Conservation (phyloP, 1,140 invertebrate species). For the Pogonognathellus flavescens region DNA sequence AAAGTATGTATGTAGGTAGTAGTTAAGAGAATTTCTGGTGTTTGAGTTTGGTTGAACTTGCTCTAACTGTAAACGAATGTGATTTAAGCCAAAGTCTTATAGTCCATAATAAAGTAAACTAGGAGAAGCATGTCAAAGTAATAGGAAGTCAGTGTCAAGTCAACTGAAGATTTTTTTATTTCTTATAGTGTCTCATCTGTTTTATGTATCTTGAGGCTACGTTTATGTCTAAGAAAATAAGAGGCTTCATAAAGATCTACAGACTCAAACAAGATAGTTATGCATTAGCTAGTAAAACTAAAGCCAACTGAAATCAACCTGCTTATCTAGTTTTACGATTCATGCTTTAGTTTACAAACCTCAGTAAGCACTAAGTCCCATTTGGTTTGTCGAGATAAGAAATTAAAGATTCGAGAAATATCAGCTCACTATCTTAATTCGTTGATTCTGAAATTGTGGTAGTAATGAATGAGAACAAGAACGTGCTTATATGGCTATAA, state of each 20-base stretch:
- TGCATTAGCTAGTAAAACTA: slow-evolving; percentile 1
- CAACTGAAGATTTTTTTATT: slow-evolving; percentile 28
- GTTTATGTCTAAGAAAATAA: slow-evolving; percentile 3
- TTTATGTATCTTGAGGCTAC: slow-evolving; percentile 34
- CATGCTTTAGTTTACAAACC: neutral
- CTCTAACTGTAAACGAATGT: neutral
- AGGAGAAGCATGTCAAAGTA: neutral
- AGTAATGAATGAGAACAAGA: slow-evolving; percentile 21
- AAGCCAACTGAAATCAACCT: slow-evolving; percentile 21
- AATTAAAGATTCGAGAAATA: slow-evolving; percentile 31
- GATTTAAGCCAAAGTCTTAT: slow-evolving; percentile 7
- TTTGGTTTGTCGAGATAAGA: slow-evolving; percentile 8
- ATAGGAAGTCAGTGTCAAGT: slow-evolving; percentile 40
- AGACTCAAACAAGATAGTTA: slow-evolving; percentile 24
- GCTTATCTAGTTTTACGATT: slow-evolving; percentile 35
- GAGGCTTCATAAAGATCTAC: neutral
- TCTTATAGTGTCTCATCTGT: slow-evolving; percentile 19
- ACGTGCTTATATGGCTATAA: neutral
- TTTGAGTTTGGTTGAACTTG: neutral
- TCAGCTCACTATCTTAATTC: slow-evolving; percentile 31
- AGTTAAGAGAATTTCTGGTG: no score
- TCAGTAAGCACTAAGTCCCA: neutral
- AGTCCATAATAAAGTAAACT: neutral
- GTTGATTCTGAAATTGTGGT: neutral
- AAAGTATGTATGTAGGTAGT: no score